Base-by-base conservation (phyloP, 2,888 invertebrate species). In the Geotrupes spiniger region DNA sequence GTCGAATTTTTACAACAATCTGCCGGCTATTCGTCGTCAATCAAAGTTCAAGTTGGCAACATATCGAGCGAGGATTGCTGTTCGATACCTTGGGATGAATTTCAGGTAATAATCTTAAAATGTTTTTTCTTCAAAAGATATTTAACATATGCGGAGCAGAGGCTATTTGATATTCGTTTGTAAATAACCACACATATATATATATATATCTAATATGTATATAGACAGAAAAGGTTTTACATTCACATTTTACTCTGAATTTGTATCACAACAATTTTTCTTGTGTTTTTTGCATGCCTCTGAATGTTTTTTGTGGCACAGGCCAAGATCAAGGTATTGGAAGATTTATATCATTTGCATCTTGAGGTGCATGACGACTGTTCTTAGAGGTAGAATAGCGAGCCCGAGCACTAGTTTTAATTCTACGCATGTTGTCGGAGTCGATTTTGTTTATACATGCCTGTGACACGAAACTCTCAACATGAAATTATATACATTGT, bases 1-100 rank as follows among this genome's bases (percentile, higher is more conserved):
- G 81, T 87, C 4, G 87, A 90, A 72, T 69, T 88, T 21, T 77
- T 87, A 47, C 82, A 87, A 54, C 85, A 89, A 69, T 84, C 85
- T 6, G 73, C 76, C 46, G 87, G 85, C 1, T 79, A 82, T 54
- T 76, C 80, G 26, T 85, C 87, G 1, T 76, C 79, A 1, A 76
- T 87, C 31, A 83, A 85, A 65, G 65, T 86, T 36, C 85, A 87
- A 72, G 80, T 87, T 27, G 80, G 83, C 5, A 79, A 87, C 56
- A 74, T 95, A 4, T 78, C 78, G 17, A 84, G 85, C 42, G 89
- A 91, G 62, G 94, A 95, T 71, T 92, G 91, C 65, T 81, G 85
- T 29, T 85, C 90, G 31, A 91, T 95, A 66, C 89, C 90, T 0
- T 93, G 92, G 88, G 94, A 94, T 66, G 94, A 94, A 74, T 88